Evolutionary conservation across 1,140 invertebrate species (phyloP).

Genomic region (Halyomorpha halys): DNA sequence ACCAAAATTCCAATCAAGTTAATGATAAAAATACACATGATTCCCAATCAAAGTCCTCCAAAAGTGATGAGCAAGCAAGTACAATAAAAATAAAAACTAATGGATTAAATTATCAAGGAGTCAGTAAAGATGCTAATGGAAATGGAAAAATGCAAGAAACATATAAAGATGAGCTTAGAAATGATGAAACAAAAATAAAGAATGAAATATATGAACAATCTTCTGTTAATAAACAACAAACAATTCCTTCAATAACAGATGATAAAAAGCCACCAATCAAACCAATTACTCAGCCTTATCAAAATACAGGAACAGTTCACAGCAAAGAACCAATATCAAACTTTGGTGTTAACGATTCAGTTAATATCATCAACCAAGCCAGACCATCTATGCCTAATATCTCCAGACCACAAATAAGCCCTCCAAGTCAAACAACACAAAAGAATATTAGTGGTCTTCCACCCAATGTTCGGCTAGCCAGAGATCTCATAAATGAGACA

Average conservation of each 20-base stretch:
- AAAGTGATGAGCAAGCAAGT: not conserved
- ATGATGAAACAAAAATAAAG: no score
- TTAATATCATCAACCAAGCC: no score
- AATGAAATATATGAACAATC: no score
- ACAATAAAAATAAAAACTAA: not conserved
- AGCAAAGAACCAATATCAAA: no score
- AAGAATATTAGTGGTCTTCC: not conserved
- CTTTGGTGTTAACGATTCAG: no score
- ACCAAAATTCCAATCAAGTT: constrained; percentile 25
- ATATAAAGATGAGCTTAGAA: no score
- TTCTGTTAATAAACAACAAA: no score
- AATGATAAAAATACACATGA: constrained; percentile 7
- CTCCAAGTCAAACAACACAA: not conserved
- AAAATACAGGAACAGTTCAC: no score
- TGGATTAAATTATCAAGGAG: not conserved
- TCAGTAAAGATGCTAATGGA: constrained; percentile 7
- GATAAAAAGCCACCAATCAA: no score
- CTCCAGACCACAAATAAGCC: not conserved
- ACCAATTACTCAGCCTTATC: no score
- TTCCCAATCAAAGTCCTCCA: not conserved
- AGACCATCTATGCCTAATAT: no score
- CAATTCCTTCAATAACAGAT: no score
- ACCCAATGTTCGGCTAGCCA: not conserved
- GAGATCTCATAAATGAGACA: not conserved
- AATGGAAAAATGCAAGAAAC: constrained; percentile 10